A percentile compares a stretch with the other conserved stretches of the same genome.
These are phyloP conservation scores for Tetranychus truncatus DNA, from an alignment of 2,888 invertebrate species.

Conservation along the genomic window DNA sequence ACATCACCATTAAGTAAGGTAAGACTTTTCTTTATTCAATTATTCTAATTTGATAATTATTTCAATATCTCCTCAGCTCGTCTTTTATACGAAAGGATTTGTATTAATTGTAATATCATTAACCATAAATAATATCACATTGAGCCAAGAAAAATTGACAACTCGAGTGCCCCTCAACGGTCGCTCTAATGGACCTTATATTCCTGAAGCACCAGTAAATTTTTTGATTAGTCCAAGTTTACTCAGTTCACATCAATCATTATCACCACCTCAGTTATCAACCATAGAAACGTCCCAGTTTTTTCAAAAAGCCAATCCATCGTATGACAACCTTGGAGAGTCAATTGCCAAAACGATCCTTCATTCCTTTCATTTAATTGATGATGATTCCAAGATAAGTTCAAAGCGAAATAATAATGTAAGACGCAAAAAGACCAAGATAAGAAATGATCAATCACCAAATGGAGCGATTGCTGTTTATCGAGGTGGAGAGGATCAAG, in stretches of 20 bases:
- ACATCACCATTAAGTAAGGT: too few species aligned
- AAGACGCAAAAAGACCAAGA: neutral
- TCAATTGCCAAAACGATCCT: neutral
- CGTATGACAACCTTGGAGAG: neutral
- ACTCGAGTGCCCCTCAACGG: neutral
- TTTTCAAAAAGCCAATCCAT: neutral
- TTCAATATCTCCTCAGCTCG: too few species aligned
- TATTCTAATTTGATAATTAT: too few species aligned
- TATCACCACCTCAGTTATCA: neutral
- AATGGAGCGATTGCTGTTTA: neutral
- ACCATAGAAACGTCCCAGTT: neutral
- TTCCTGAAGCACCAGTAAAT: neutral
- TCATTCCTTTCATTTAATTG: neutral
- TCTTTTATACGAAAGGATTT: too few species aligned
- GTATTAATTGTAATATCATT: too few species aligned
- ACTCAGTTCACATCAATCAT: neutral
- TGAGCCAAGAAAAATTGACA: neutral
- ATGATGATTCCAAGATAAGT: neutral
- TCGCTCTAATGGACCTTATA: neutral
- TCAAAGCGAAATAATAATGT: neutral
- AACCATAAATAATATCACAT: too few species aligned
- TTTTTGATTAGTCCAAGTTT: neutral
- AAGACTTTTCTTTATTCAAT: too few species aligned
- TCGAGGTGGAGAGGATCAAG: neutral
- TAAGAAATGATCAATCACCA: neutral